Percentiles rank a stretch among this genome's conserved stretches.
phyloP scores from a whole-genome alignment of 2,888 invertebrate species.

The Conchocele bisecta region DNA sequence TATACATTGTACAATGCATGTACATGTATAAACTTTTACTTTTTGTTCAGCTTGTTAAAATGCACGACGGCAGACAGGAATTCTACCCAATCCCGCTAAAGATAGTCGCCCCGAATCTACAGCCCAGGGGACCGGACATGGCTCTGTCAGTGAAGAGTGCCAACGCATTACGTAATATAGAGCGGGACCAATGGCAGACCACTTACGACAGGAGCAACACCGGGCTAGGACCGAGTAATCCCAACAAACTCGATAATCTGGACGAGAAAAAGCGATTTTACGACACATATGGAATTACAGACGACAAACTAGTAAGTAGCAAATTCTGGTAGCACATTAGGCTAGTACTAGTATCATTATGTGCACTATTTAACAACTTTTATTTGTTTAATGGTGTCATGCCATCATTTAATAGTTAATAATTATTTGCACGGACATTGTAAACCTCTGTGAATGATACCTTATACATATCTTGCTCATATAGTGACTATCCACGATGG shows the following conservation, averaged over 20 bases:
- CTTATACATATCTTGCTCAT: too few species aligned
- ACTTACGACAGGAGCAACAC: slow-evolving; percentile 76
- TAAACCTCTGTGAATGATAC: background rate
- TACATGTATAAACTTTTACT: too few species aligned
- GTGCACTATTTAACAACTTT: background rate
- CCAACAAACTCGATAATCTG: slow-evolving; percentile 77
- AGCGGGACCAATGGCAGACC: slow-evolving; percentile 80
- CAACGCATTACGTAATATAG: slow-evolving; percentile 77
- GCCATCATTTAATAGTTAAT: background rate
- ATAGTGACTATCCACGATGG: too few species aligned
- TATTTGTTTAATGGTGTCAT: background rate
- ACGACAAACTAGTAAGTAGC: slow-evolving; percentile 73
- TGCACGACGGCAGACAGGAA: slow-evolving; percentile 70
- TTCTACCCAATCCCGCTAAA: slow-evolving; percentile 79
- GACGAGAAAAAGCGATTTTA: slow-evolving; percentile 69
- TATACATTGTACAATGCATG: too few species aligned
- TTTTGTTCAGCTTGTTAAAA: slow-evolving; percentile 72
- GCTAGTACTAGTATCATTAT: too few species aligned
- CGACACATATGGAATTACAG: slow-evolving; percentile 64
- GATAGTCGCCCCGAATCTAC: slow-evolving; percentile 75
- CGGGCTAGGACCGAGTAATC: slow-evolving; percentile 78
- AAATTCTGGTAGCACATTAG: too few species aligned
- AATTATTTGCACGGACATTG: background rate
- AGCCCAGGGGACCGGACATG: slow-evolving; percentile 67
- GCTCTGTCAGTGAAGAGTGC: slow-evolving; percentile 68